Conservation (phyloP, 2,797 vertebrate species). For the Amblyraja radiata region DNA sequence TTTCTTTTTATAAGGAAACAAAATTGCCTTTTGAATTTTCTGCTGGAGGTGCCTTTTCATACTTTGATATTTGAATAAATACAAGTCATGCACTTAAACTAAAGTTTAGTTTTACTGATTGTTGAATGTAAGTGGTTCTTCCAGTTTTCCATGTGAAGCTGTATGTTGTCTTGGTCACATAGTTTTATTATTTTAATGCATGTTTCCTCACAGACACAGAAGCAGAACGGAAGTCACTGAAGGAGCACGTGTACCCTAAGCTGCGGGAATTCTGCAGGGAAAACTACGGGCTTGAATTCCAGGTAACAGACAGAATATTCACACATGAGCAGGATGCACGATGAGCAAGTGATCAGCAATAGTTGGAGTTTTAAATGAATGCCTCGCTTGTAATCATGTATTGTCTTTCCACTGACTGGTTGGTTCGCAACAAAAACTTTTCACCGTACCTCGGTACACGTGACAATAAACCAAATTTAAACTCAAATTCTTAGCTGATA, state of each 20-base stretch:
- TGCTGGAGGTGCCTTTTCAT: not conserved
- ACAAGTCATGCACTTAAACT: not conserved
- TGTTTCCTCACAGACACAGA: constrained; percentile 73
- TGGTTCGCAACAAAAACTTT: too few relatives aligned
- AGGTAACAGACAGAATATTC: constrained; percentile 62
- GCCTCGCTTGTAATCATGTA: too few relatives aligned
- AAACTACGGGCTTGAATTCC: constrained; percentile 97
- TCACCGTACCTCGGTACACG: too few relatives aligned
- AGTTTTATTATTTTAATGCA: not conserved
- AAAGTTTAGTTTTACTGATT: not conserved
- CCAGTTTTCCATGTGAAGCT: too few relatives aligned
- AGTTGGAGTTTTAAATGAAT: too few relatives aligned
- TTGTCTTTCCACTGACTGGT: too few relatives aligned
- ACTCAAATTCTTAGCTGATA: too few relatives aligned
- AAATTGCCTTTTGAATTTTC: not conserved
- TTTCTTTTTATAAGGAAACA: too few relatives aligned
- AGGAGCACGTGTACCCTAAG: constrained; percentile 93
- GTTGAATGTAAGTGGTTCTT: not conserved
- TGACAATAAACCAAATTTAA: too few relatives aligned
- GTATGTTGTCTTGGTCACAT: not conserved
- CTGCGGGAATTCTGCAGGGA: constrained; percentile 97
- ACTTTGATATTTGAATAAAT: not conserved
- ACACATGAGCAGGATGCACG: not conserved
- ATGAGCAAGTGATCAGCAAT: not conserved
- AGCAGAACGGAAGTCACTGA: constrained; percentile 86